phyloP scores from a whole-genome alignment of 2,797 vertebrate genomes.

The Borostomias antarcticus region DNA sequence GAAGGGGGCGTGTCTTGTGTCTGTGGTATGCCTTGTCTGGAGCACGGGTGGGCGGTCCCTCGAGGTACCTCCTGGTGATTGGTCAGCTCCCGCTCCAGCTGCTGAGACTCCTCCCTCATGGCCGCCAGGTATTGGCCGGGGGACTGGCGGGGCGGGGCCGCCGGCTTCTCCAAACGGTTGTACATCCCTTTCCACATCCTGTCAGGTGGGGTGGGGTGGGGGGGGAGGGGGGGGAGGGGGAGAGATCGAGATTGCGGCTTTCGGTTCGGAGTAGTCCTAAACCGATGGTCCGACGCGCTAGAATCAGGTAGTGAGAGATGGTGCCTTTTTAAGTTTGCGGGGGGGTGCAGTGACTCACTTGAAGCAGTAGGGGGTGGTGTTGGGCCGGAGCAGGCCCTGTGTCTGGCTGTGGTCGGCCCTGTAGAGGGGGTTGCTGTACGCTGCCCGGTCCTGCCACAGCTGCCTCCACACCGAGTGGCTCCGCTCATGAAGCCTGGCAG shows the following conservation, averaged over 20 bases:
- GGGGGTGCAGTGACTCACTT: constrained; percentile 78
- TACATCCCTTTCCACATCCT: constrained; percentile 98
- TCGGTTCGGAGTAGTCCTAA: neutral
- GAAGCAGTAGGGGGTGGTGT: constrained; percentile 88
- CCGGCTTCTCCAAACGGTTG: constrained; percentile 85
- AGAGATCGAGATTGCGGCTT: neutral
- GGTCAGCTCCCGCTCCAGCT: constrained; percentile 90
- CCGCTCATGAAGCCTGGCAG: constrained; percentile 87
- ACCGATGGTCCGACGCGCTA: constrained; percentile 77
- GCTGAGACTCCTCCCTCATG: constrained; percentile 90
- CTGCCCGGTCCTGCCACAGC: constrained; percentile 84
- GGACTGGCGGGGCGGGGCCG: constrained; percentile 83
- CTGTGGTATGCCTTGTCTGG: constrained; percentile 80
- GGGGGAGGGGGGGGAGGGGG: neutral
- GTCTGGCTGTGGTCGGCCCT: constrained; percentile 82
- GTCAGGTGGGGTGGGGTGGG: constrained; percentile 7
- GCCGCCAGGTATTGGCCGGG: constrained; percentile 86
- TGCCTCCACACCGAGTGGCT: constrained; percentile 90
- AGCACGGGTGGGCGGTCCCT: constrained; percentile 70
- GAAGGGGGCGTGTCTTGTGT: constrained; percentile 46
- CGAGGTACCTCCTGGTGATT: constrained; percentile 87
- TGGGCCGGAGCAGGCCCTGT: constrained; percentile 80
- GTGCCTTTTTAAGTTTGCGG: too few relatives aligned
- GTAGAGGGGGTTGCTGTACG: constrained; percentile 89
- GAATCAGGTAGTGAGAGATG: constrained; percentile 77